phyloP scores from a whole-genome alignment of 2,113 vertebrate genomes.

The Miniopterus natalensis region DNA sequence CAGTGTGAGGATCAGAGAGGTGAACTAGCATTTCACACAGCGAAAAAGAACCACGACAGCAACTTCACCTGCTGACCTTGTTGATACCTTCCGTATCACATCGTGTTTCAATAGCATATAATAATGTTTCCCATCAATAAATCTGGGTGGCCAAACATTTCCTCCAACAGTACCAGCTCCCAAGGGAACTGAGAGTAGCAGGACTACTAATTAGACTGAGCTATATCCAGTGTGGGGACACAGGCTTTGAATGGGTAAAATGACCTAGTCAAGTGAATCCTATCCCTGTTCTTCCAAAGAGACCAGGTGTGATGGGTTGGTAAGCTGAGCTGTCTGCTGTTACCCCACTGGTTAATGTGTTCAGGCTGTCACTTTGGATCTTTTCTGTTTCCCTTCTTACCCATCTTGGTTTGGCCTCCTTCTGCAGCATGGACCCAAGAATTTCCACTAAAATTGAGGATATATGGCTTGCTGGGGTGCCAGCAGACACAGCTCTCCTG shows the following conservation, averaged over 20 bases:
- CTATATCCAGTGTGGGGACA: neutral
- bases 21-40: neutral
- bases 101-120: neutral
- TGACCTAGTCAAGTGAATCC: neutral
- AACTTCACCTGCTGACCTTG: neutral
- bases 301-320: fast-evolving
- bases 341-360: neutral
- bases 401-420: neutral
- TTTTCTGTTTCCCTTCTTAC: neutral
- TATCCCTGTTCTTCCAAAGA: neutral
- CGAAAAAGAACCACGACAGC: neutral
- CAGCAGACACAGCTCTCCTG: neutral
- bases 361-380: neutral
- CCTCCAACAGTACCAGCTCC: neutral
- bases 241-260: neutral
- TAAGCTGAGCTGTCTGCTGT: neutral
- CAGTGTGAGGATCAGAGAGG: neutral
- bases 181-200: neutral
- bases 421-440: neutral
- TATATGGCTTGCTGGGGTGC: neutral
- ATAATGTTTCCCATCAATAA: neutral
- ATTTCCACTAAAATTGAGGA: neutral
- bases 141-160: neutral
- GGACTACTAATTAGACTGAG: neutral
- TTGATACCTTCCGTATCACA: neutral